Evolutionary conservation across 2,888 invertebrate genomes (phyloP).

Genomic region (Adelognathus sp.): DNA sequence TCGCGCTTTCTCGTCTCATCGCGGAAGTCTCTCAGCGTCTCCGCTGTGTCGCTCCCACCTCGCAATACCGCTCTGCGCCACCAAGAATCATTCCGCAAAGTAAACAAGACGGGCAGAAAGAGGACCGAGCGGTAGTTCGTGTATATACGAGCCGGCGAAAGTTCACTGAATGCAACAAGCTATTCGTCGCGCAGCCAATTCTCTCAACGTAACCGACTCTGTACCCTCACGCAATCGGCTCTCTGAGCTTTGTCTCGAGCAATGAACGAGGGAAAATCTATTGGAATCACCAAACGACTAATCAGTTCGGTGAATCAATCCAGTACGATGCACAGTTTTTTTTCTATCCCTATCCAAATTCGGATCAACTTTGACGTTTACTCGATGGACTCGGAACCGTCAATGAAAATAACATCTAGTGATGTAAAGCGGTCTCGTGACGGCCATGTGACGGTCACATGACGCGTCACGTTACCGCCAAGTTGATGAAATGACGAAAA

Average conservation of each 20-base stretch:
- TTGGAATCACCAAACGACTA: no score
- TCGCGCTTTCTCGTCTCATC: slow-evolving; percentile 39
- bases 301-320: no score
- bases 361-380: no score
- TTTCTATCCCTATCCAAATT: no score
- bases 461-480: no score
- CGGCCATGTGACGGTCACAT: no score
- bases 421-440: no score
- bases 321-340: no score
- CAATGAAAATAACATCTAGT: no score
- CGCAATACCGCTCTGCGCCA: slow-evolving; percentile 8
- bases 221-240: neutral
- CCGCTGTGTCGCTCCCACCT: neutral
- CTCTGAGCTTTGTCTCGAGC: slow-evolving; percentile 17
- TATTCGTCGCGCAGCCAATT: slow-evolving; percentile 62
- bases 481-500: no score
- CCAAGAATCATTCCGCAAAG: slow-evolving; percentile 70
- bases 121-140: slow-evolving; percentile 43
- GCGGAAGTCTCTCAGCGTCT: slow-evolving; percentile 6
- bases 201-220: slow-evolving; percentile 17
- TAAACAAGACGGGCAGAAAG: slow-evolving; percentile 71
- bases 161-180: slow-evolving; percentile 74
- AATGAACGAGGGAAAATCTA: slow-evolving; percentile 11
- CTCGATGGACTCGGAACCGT: no score
- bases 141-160: neutral